Conservation (phyloP, 2,888 invertebrate species). For the Tetanocera ferruginea region DNA sequence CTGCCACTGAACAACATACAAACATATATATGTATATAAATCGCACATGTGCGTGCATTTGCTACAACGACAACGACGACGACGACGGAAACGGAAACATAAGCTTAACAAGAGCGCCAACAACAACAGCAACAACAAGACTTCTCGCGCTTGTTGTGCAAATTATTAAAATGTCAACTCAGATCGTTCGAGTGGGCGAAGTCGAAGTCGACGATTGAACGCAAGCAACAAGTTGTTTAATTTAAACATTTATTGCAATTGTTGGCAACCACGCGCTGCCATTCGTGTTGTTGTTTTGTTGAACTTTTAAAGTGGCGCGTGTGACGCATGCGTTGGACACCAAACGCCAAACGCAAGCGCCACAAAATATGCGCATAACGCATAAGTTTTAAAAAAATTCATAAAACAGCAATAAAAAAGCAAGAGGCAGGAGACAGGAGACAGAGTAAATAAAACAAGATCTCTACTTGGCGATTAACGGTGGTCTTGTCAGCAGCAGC, state of each 20-base stretch:
- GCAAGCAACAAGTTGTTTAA: slow-evolving; percentile 22
- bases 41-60: neutral
- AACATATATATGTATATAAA: too few relatives aligned
- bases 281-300: neutral
- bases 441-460: slow-evolving; percentile 20
- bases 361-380: neutral
- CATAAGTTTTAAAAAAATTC: slow-evolving; percentile 17
- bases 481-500: slow-evolving; percentile 29
- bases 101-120: neutral
- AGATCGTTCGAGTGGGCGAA: slow-evolving; percentile 22
- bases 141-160: slow-evolving; percentile 18
- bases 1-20: neutral
- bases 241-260: neutral
- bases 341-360: slow-evolving; percentile 12
- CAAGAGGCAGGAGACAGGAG: neutral
- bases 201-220: neutral
- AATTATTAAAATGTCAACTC: slow-evolving; percentile 35
- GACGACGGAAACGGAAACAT: slow-evolving; percentile 34
- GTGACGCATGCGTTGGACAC: slow-evolving; percentile 23
- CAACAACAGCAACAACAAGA: slow-evolving; percentile 24
- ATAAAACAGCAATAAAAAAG: neutral
- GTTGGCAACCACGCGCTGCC: neutral
- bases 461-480: slow-evolving; percentile 36
- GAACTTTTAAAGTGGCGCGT: slow-evolving; percentile 1
- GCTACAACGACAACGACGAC: neutral